Evolutionary conservation across 2,888 invertebrate genomes (phyloP).

Genomic region (Polyommatus icarus): DNA sequence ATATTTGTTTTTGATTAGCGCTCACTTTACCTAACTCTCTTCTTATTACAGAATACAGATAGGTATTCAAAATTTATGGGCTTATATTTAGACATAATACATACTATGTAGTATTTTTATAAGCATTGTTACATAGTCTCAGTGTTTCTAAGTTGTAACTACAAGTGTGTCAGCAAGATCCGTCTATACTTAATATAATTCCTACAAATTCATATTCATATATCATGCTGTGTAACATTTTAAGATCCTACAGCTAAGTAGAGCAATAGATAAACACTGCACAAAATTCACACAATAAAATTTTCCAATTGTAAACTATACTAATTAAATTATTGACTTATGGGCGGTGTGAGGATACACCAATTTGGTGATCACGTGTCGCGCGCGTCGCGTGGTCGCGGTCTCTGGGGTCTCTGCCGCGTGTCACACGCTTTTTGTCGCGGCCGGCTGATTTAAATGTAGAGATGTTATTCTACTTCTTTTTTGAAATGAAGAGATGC

Average conservation of each 20-base stretch:
- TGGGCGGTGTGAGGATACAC: not conserved
- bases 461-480: too few relatives aligned
- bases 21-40: slow-evolving; percentile 38
- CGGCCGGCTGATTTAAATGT: not conserved
- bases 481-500: too few relatives aligned
- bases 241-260: too few relatives aligned
- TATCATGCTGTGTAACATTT: not conserved
- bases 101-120: too few relatives aligned
- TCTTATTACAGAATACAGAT: not conserved
- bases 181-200: too few relatives aligned
- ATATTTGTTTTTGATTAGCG: slow-evolving; percentile 70
- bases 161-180: too few relatives aligned
- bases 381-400: slow-evolving; percentile 32
- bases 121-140: too few relatives aligned
- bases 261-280: too few relatives aligned
- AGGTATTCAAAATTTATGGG: not conserved
- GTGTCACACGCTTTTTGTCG: slow-evolving; percentile 32
- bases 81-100: not conserved
- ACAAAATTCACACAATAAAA: not conserved
- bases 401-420: slow-evolving; percentile 47
- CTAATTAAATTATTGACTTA: not conserved
- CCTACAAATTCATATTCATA: too few relatives aligned
- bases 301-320: not conserved
- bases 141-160: too few relatives aligned
- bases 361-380: slow-evolving; percentile 44